Percentiles rank a stretch among this genome's conserved stretches.
Conservation (phyloP, 2,113 vertebrate genomes). For the Toxotes chatareus region DNA sequence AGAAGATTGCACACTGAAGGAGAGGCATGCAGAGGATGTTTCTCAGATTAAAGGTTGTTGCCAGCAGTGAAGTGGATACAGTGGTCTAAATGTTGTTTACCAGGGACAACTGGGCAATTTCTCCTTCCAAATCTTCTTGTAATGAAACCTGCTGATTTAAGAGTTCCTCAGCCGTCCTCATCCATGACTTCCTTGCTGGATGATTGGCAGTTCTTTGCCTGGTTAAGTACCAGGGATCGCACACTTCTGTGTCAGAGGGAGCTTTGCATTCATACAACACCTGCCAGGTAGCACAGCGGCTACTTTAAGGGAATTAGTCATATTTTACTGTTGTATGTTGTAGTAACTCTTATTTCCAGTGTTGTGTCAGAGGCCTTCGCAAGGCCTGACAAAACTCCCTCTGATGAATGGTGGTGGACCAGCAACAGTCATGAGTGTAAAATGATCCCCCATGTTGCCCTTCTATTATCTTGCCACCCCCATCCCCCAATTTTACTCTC, state of each 20-base stretch:
- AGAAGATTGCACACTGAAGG: not conserved
- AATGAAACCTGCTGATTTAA: not conserved
- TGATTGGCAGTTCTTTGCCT: not conserved
- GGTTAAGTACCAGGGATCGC: not conserved
- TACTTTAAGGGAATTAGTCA: not conserved
- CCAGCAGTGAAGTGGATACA: not conserved
- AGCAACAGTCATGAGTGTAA: conserved; percentile 57
- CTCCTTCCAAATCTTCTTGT: too few species aligned
- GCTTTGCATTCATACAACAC: not conserved
- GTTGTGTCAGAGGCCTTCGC: not conserved
- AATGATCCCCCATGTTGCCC: conserved; percentile 49
- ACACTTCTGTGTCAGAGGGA: not conserved
- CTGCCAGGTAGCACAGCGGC: not conserved
- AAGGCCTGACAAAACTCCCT: not conserved
- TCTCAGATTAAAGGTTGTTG: not conserved
- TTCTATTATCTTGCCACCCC: conserved; percentile 41
- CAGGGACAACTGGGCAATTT: not conserved
- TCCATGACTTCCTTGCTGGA: not conserved
- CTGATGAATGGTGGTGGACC: conserved; percentile 15
- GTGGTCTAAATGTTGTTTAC: conserved; percentile 10
- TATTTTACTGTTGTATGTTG: not conserved
- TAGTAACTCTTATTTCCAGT: not conserved
- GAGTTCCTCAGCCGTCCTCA: not conserved
- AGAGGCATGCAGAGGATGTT: not conserved
- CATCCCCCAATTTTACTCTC: not conserved